A percentile compares a stretch with the other conserved stretches of the same genome.
These are phyloP conservation scores for Caenorhabditis brenneri DNA, from an alignment of 1,140 invertebrate genomes.

Conservation along the genomic window DNA sequence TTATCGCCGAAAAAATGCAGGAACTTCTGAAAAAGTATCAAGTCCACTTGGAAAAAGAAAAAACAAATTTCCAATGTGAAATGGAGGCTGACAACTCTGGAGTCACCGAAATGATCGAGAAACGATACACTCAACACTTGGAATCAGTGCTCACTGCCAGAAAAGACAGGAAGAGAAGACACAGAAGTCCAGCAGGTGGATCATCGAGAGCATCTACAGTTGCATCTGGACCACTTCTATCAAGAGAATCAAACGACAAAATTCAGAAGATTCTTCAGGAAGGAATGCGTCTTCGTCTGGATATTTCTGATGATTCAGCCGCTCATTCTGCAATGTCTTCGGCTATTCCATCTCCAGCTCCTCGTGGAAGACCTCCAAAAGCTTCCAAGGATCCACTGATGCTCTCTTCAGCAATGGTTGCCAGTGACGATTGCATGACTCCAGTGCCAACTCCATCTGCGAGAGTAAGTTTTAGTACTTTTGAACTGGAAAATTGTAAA, in stretches of 20 bases:
- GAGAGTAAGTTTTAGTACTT: not conserved
- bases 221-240: not conserved
- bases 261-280: constrained; percentile 1
- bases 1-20: constrained; percentile 49
- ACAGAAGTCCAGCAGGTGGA: not conserved
- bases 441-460: not conserved
- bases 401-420: not conserved
- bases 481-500: too few relatives aligned
- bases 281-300: not conserved
- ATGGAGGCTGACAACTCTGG: constrained; percentile 60
- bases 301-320: not conserved
- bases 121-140: constrained; percentile 52
- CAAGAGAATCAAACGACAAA: constrained; percentile 40
- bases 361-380: constrained; percentile 8
- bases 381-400: not conserved
- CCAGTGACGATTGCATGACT: constrained; percentile 10
- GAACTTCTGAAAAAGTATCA: constrained; percentile 49
- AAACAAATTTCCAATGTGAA: constrained; percentile 58
- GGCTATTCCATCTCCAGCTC: not conserved
- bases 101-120: constrained; percentile 56
- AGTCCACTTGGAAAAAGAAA: constrained; percentile 54
- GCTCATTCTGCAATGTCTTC: constrained; percentile 28
- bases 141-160: constrained; percentile 40
- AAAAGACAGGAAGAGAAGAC: constrained; percentile 48
- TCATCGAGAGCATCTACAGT: not conserved